Percentiles rank a stretch among this genome's conserved stretches.
Evolutionary conservation across 2,113 vertebrate genomes (phyloP).

Genomic region (Ovibos moschatus): DNA sequence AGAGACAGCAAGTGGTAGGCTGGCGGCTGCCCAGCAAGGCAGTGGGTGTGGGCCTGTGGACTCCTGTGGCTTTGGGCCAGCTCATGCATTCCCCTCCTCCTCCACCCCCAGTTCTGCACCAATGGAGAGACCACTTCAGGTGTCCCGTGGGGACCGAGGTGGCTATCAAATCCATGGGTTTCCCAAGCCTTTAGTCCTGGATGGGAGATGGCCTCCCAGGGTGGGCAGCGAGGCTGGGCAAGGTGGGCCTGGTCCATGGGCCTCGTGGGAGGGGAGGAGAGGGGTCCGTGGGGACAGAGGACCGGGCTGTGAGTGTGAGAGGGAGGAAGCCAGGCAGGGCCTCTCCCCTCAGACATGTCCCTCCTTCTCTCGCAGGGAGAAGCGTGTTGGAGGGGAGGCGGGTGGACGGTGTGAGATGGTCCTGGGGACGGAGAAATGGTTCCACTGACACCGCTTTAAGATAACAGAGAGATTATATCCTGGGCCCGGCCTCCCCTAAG

Average conservation of each 20-base stretch:
- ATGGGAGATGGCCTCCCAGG: neutral
- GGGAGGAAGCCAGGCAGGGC: neutral
- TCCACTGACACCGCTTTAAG: neutral
- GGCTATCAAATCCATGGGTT: neutral
- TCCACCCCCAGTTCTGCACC: neutral
- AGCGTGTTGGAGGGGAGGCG: rapidly evolving
- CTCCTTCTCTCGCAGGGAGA: neutral
- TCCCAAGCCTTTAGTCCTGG: neutral
- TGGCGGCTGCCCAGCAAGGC: neutral
- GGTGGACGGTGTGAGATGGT: neutral
- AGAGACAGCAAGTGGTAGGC: neutral
- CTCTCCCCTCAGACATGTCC: neutral
- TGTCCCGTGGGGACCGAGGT: neutral
- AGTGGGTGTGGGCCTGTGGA: neutral
- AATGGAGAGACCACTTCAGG: neutral
- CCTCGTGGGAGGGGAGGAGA: too few relatives aligned
- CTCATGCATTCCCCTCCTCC: neutral
- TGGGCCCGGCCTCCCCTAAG: neutral
- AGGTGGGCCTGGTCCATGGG: neutral
- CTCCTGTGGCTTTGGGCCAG: rapidly evolving
- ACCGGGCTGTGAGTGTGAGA: rapidly evolving
- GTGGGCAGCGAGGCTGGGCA: rapidly evolving
- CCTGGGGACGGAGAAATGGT: neutral
- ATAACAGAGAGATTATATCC: neutral
- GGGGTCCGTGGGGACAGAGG: neutral